Base-by-base conservation (phyloP, 1,140 invertebrate species). In the Bombus soroeensis region DNA sequence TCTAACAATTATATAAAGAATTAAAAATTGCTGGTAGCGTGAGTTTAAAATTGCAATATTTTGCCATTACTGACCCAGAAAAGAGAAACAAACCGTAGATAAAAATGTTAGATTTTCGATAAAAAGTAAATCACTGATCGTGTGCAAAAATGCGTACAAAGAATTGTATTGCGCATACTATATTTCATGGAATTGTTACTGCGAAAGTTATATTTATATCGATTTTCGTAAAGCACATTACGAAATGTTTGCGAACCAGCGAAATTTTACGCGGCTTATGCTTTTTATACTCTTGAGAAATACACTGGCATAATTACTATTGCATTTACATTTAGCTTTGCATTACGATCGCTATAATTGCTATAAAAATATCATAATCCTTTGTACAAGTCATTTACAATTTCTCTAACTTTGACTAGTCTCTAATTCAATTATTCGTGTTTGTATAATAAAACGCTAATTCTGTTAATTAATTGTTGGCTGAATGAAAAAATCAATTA, bases 211-310 rank as follows among this genome's bases (percentile, higher is more conserved):
- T 32, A 4, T 37, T 75, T 32, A n/a, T 43, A 32, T 71, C 22
- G 28, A 13, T 71, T 59, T 79, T 70, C 66, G 37, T 71, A 9
- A 70, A 79, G 2, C 53, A 12, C 1, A 25, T 85, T 85, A 22
- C 32, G 70, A 73, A 85, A 85, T 64, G 1, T 15, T 70, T 18
- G 37, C 15, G 64, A 77, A 64, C 43, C 43, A 66, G 62, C 73
- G 28, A 68, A 76, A 76, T 76, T 83, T 83, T 57, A 57, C 59
- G 53, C n/a, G 34, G 18, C n/a, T 34, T 25, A 9, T 39, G 22
- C 9, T 72, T 41, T 83, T 68, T 18, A 12, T 32, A 62, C 68
- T 72, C n/a, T 53, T 81, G n/a, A n/a, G 81, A 64, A 75, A 82
- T 62, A 28, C 22, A 3, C 37, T 28, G 9, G 12, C 62, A 47